Evolutionary conservation across 2,113 vertebrate genomes (phyloP), one percentile per base, ranked within the genome.

Genomic region (Lophura nycthemera): DNA sequence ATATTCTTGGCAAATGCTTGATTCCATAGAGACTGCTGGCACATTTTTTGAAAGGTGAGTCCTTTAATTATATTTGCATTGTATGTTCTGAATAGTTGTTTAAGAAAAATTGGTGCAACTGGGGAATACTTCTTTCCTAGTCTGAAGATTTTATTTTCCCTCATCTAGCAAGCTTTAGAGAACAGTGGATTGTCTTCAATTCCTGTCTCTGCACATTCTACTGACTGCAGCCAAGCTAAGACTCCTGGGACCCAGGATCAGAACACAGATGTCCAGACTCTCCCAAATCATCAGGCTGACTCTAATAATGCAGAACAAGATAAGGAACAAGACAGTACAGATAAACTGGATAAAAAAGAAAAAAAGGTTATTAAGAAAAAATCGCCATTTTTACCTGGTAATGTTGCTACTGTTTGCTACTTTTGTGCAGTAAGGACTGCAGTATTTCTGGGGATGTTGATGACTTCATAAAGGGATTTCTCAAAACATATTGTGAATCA

Each of bases 111-210:
- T 74, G 66, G 57, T 70, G 48, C 29, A 74, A 50, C 42, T 86
- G 25, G 77, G 32, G 32, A 88, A 81, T 52, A 15, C 61, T 86
- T 83, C 20, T 87, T 87, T 86, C 67, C 94, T 97, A 90, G 97
- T 84, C 89, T 89, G 27, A 65, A 97, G 30, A 32, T 54, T 30
- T 54, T 54, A 30, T 87, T 94, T 96, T 63, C 97, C 97, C 89
- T 96, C 72, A 97, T 89, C 95, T 97, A 99, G 99, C 99, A 99
- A 99, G 99, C 99, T 83, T 97, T 99, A 97, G 99, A 99, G 97
- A 99, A 99, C 98, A 99, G 99, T 36, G 99, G 99, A 16, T 97
- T 99, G 90, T 99, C 98, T 76, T 98, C 98, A 72, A 98, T 99
- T 96, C 98, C 98, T 10, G 98, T 98, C 95, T 98, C 98, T 97